Evolutionary conservation across 2,113 vertebrate species (phyloP).

Genomic region (Gambusia holbrooki): DNA sequence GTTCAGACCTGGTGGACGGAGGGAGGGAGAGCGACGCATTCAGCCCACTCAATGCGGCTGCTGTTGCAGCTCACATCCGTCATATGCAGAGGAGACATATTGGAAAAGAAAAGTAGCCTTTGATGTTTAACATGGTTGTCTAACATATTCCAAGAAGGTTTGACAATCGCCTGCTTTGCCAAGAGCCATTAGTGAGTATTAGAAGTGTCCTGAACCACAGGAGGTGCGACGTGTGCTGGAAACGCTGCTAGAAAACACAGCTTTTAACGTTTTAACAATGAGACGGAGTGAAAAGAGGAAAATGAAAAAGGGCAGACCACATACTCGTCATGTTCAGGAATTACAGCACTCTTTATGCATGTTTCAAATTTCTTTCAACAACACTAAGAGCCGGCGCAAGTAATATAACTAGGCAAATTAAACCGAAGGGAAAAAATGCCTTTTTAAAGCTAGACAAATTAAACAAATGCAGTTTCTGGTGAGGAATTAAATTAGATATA

Average conservation of each 20-base stretch:
- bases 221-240: slow-evolving; percentile 27
- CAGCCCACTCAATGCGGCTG: slow-evolving; percentile 16
- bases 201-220: slow-evolving; percentile 25
- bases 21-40: slow-evolving; percentile 16
- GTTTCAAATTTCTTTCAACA: not conserved
- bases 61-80: slow-evolving; percentile 42
- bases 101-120: slow-evolving; percentile 47
- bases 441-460: no score
- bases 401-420: not conserved
- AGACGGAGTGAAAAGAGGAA: slow-evolving; percentile 24
- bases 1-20: slow-evolving; percentile 39
- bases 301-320: slow-evolving; percentile 14
- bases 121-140: slow-evolving; percentile 57
- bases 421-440: not conserved
- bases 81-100: slow-evolving; percentile 21
- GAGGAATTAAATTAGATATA: not conserved
- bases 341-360: not conserved
- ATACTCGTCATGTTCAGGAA: not conserved
- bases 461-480: not conserved
- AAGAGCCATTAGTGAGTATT: slow-evolving; percentile 66
- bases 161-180: slow-evolving; percentile 52
- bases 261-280: slow-evolving; percentile 8
- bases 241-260: slow-evolving; percentile 24
- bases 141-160: slow-evolving; percentile 44
- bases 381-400: not conserved